Percentiles rank a stretch among this genome's conserved stretches.
Conservation (phyloP, 2,797 vertebrate species). For the Ispidina picta region DNA sequence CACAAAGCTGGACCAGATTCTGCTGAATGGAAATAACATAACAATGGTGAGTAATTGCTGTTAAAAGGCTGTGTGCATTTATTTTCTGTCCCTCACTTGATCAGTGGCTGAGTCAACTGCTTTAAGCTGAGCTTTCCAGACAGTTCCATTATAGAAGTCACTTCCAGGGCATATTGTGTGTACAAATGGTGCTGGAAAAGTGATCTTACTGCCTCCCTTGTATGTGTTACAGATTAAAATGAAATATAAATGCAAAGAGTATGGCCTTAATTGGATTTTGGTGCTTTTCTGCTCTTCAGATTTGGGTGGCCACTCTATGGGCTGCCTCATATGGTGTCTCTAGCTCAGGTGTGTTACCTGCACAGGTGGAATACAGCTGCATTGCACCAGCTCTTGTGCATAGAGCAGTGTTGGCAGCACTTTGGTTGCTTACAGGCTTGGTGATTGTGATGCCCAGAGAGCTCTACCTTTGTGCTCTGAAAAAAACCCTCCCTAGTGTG, state of each 20-base stretch:
- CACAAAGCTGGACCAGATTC: slow-evolving; percentile 94
- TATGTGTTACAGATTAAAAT: not conserved
- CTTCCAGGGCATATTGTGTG: not conserved
- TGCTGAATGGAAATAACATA: slow-evolving; percentile 96
- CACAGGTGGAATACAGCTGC: too few species aligned
- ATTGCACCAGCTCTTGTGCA: too few species aligned
- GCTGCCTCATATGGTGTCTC: not conserved
- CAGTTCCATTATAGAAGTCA: not conserved
- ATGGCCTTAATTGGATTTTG: not conserved
- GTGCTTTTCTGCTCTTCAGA: not conserved
- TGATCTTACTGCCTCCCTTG: not conserved
- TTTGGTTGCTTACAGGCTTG: too few species aligned
- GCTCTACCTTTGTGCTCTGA: too few species aligned
- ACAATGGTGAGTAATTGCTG: slow-evolving; percentile 85
- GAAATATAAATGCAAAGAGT: not conserved
- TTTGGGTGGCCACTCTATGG: not conserved
- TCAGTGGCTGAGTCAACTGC: not conserved
- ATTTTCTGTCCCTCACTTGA: not conserved
- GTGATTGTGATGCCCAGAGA: too few species aligned
- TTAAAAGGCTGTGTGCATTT: not conserved
- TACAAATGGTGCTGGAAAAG: not conserved
- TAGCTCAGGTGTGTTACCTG: too few species aligned
- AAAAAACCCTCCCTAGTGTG: not conserved
- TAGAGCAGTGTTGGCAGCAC: too few species aligned
- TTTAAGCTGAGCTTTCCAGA: not conserved